Conservation (phyloP, 92 coral and sea anemone genomes). For the Porites rus region DNA sequence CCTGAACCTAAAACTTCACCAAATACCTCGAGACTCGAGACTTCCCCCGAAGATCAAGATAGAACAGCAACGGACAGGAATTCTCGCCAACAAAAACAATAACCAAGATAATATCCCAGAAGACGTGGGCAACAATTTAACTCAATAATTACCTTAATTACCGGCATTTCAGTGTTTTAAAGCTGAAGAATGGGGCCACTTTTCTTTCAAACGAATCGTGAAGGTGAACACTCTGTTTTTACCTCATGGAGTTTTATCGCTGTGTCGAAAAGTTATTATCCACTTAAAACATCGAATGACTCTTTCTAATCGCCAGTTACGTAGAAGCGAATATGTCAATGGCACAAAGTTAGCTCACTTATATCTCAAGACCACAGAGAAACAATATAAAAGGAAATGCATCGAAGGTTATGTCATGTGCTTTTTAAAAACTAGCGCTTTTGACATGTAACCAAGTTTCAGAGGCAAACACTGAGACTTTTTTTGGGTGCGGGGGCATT, state of each 20-base stretch:
- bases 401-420: neutral
- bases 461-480: neutral
- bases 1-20: too few species aligned
- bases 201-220: neutral
- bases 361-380: neutral
- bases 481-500: too few species aligned
- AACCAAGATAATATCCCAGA: neutral
- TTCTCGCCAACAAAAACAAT: neutral
- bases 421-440: conserved; percentile 15
- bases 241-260: neutral
- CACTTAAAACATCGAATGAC: neutral
- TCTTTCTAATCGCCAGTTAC: neutral
- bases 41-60: too few species aligned
- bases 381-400: conserved; percentile 23
- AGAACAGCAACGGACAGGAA: neutral
- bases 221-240: neutral
- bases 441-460: conserved; percentile 6
- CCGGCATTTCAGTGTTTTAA: conserved; percentile 1
- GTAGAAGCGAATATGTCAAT: neutral
- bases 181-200: neutral
- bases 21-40: too few species aligned
- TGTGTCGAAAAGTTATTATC: neutral
- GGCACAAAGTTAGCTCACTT: neutral
- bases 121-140: neutral
- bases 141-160: conserved; percentile 26